Conservation (phyloP, 2,113 vertebrate species). For the Porphyrio hochstetteri region DNA sequence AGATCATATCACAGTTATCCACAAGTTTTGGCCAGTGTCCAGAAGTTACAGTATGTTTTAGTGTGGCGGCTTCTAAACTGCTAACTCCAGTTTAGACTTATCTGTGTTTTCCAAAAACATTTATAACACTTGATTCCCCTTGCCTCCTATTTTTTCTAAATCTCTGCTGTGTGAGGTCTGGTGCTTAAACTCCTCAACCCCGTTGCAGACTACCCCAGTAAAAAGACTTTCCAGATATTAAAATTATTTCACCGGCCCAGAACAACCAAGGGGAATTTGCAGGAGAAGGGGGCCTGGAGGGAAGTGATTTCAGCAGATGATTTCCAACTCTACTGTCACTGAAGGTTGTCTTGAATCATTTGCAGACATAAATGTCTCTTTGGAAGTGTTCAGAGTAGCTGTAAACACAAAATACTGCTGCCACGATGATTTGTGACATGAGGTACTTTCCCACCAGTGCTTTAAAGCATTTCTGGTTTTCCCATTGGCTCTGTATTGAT, state of each 20-base stretch:
- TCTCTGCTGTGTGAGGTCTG: background rate
- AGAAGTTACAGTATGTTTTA: constrained; percentile 15
- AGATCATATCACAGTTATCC: background rate
- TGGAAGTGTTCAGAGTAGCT: background rate
- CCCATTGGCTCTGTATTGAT: background rate
- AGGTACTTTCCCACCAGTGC: background rate
- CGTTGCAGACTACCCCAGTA: background rate
- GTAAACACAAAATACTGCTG: background rate
- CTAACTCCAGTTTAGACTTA: background rate
- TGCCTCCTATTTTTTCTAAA: background rate
- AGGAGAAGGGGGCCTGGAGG: background rate
- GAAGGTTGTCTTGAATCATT: background rate
- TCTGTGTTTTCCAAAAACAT: background rate
- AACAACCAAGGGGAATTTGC: background rate
- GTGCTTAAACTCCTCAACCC: background rate
- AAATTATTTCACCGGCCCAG: background rate
- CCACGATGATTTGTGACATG: background rate
- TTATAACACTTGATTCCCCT: background rate
- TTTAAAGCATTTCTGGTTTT: background rate
- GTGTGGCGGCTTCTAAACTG: background rate
- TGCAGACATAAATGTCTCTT: background rate
- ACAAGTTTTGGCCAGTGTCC: background rate
- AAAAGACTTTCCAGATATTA: background rate
- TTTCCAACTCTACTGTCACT: background rate
- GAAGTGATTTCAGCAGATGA: background rate